Conservation (phyloP, 2,888 invertebrate species). For the Acrobasis repandana region DNA sequence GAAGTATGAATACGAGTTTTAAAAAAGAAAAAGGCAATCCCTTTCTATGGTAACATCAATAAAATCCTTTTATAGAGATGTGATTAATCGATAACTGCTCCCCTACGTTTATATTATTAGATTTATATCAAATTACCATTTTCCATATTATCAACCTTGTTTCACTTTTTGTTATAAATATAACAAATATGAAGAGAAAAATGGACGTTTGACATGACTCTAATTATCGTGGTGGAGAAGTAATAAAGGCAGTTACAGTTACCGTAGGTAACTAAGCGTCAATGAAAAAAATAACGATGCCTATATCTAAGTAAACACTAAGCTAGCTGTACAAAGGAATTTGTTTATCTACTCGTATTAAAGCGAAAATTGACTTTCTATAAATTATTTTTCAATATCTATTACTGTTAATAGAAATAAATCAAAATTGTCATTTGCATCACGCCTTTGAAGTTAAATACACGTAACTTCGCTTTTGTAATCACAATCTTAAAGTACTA, state of each 20-base stretch:
- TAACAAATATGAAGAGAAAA: too few relatives aligned
- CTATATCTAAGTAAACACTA: constrained; percentile 36
- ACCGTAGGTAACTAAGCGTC: constrained; percentile 27
- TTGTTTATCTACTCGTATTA: constrained; percentile 39
- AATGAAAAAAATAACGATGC: constrained; percentile 30
- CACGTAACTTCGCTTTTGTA: constrained; percentile 19
- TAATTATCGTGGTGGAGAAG: neutral
- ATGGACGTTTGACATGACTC: too few relatives aligned
- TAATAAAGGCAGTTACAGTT: neutral
- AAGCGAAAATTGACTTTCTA: constrained; percentile 43
- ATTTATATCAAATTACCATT: too few relatives aligned
- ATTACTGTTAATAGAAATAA: constrained; percentile 17
- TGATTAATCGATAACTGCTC: neutral
- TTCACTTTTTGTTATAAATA: too few relatives aligned
- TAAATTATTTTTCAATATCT: constrained; percentile 36
- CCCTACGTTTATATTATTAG: too few relatives aligned
- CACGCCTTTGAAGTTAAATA: constrained; percentile 3
- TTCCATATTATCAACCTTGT: too few relatives aligned
- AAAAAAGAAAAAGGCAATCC: neutral
- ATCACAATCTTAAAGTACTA: neutral
- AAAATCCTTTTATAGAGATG: neutral
- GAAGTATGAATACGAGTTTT: neutral
- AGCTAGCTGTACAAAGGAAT: constrained; percentile 40
- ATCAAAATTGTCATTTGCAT: neutral
- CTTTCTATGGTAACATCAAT: neutral